Conservation (phyloP, 2,888 invertebrate genomes). For the Ceriagrion tenellum region DNA sequence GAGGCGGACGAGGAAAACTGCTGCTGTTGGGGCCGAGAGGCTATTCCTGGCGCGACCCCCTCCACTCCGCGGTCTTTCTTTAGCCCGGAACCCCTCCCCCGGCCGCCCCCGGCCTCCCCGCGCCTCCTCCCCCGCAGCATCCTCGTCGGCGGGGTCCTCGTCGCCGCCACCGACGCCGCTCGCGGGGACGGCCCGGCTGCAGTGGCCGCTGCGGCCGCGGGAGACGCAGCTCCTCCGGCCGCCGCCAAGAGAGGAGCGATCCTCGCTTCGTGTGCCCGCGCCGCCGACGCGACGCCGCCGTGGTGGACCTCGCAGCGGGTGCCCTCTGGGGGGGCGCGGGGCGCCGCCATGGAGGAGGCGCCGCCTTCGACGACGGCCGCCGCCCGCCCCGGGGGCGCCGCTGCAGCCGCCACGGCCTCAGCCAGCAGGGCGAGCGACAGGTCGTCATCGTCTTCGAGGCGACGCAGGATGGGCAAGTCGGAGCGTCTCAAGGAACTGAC, state of each 20-base stretch:
- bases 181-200: conserved; percentile 38
- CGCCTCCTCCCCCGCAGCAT: conserved; percentile 73
- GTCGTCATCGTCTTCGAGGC: conserved; percentile 69
- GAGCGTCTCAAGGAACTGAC: conserved; percentile 88
- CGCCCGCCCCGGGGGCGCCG: conserved; percentile 69
- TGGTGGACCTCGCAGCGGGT: conserved; percentile 56
- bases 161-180: conserved; percentile 72
- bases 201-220: conserved; percentile 47
- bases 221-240: conserved; percentile 37
- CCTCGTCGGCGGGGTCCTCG: conserved; percentile 75
- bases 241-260: conserved; percentile 32
- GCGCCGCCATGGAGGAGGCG: conserved; percentile 43
- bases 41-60: conserved; percentile 68
- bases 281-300: conserved; percentile 74
- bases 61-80: conserved; percentile 71
- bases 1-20: conserved; percentile 66
- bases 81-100: conserved; percentile 75
- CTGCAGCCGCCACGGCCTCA: conserved; percentile 67
- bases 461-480: conserved; percentile 82
- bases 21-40: conserved; percentile 64
- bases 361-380: conserved; percentile 43
- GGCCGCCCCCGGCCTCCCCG: conserved; percentile 75
- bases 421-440: conserved; percentile 77
- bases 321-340: conserved; percentile 59
- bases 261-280: conserved; percentile 68